Conservation (phyloP, 2,797 vertebrate species). For the Serranus cabrilla region DNA sequence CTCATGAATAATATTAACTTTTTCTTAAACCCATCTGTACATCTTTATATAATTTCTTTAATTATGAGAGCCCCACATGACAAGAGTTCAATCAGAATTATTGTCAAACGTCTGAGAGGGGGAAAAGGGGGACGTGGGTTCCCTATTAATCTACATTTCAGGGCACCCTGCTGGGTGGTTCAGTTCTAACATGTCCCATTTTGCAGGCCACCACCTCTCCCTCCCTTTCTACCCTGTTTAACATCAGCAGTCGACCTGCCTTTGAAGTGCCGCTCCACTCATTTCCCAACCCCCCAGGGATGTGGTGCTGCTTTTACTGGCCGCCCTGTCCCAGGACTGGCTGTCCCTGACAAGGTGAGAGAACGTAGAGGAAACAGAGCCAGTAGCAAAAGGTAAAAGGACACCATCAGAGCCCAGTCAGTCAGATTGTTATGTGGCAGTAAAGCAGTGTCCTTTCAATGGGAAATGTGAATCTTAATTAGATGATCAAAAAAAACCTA, state of each 20-base stretch:
- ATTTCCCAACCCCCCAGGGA: constrained; percentile 72
- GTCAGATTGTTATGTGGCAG: constrained; percentile 21
- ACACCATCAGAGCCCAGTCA: constrained; percentile 32
- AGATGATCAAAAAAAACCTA: constrained; percentile 39
- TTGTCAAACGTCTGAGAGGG: constrained; percentile 46
- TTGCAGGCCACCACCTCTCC: constrained; percentile 67
- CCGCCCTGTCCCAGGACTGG: constrained; percentile 66
- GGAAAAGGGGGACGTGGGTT: constrained; percentile 32
- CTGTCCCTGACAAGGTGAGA: constrained; percentile 73
- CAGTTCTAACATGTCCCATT: constrained; percentile 80
- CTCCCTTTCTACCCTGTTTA: constrained; percentile 76
- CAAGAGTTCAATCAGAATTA: constrained; percentile 57
- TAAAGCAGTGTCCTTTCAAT: constrained; percentile 17
- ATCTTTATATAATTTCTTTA: constrained; percentile 52
- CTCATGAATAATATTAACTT: constrained; percentile 13
- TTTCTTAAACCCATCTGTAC: constrained; percentile 11
- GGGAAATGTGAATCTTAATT: constrained; percentile 50
- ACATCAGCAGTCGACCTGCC: constrained; percentile 75
- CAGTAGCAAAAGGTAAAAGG: constrained; percentile 53
- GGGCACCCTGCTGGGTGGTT: constrained; percentile 74
- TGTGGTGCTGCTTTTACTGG: constrained; percentile 69
- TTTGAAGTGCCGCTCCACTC: constrained; percentile 79
- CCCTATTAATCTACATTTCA: constrained; percentile 81
- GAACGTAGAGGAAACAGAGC: constrained; percentile 59
- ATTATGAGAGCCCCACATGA: constrained; percentile 43